Base-by-base conservation (phyloP, 2,113 vertebrate species). In the Vidua macroura region DNA sequence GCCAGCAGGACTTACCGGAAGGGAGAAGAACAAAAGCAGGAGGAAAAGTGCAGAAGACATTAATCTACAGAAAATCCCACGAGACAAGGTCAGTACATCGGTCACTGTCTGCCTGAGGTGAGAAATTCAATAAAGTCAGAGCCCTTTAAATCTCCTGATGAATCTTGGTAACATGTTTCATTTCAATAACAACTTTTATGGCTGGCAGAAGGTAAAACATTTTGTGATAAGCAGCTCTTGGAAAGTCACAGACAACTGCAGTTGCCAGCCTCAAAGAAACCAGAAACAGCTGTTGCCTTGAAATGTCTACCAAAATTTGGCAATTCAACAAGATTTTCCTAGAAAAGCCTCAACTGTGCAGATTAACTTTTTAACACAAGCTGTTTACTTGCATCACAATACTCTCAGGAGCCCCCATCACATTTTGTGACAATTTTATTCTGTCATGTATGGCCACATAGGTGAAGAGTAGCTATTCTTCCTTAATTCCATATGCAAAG, bases 81-180 rank as follows among this genome's bases (percentile, higher is more conserved):
- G 15, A 78, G 64, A 85, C 77, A 92, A 84, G 87, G 91, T 87
- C 86, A 91, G 86, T 52, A 37, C 60, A 86, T 83, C 5, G 6
- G 83, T 90, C 91, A 90, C 3, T 92, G 87, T 70, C 90, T 90
- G 82, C 72, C 91, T 90, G 68, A 83, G 64, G 83, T 75, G 74
- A 88, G 90, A 81, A 93, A 96, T 87, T 66, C 94, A 95, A 90
- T 92, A 75, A 82, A 90, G 86, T 9, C 48, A 83, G 79, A 93
- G 76, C 37, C 75, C 2, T 74, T 83, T 24, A 88, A 82, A 95
- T 78, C 75, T 87, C 66, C 68, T 74, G 60, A 92, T 89, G 64
- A 59, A 92, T 90, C 88, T 66, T 62, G 72, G 62, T 44, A 96
- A 78, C 52, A 90, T 77, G 48, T 84, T 96, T 90, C 80, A 92